Evolutionary conservation across 2,888 invertebrate species (phyloP).

Genomic region (Hyposoter dolosus): DNA sequence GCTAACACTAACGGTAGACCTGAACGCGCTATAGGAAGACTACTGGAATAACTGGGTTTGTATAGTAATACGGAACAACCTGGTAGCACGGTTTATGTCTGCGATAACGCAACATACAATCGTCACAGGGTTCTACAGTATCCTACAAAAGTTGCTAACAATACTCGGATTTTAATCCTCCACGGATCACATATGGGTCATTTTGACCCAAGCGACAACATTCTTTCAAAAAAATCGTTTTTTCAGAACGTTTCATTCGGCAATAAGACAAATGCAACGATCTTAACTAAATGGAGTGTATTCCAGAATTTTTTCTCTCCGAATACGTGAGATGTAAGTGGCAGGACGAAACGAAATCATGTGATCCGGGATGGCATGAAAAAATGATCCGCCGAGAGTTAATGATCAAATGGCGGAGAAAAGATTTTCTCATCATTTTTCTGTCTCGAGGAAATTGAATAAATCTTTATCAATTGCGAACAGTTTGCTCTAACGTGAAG

Average conservation of each 20-base stretch:
- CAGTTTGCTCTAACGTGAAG: background rate
- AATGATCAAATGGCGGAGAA: background rate
- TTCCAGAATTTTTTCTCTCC: too few species aligned
- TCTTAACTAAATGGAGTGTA: too few species aligned
- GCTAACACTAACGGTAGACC: constrained; percentile 54
- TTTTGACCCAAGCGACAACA: too few species aligned
- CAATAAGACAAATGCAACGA: too few species aligned
- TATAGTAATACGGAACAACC: constrained; percentile 7
- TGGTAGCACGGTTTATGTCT: constrained; percentile 24
- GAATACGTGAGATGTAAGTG: too few species aligned
- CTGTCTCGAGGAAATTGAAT: background rate
- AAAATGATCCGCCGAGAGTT: too few species aligned
- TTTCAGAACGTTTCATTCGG: too few species aligned
- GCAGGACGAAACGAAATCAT: too few species aligned
- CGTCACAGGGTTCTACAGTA: background rate
- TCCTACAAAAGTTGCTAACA: background rate
- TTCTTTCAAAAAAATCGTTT: too few species aligned
- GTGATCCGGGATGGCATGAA: too few species aligned
- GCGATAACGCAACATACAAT: constrained; percentile 32
- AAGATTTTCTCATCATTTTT: background rate
- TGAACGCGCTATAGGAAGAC: constrained; percentile 11
- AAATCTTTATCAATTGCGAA: background rate
- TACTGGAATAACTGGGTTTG: background rate
- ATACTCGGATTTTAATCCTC: background rate
- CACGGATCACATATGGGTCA: too few species aligned